phyloP scores from a whole-genome alignment of 2,113 vertebrate species.

The Lanius collurio region DNA sequence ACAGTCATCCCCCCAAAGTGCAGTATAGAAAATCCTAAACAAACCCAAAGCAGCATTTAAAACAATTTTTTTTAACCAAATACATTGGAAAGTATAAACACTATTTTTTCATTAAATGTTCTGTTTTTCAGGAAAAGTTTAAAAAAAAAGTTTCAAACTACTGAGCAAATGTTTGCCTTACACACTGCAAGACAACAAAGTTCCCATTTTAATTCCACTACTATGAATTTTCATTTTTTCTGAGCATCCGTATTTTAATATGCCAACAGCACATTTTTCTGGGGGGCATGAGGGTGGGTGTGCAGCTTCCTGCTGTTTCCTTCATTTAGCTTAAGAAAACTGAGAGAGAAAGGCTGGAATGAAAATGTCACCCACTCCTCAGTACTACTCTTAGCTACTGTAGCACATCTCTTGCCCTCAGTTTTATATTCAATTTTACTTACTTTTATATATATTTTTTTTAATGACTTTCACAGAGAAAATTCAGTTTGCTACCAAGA shows the following conservation, averaged over 20 bases:
- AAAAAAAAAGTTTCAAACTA: neutral
- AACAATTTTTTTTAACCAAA: neutral
- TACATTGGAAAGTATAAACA: neutral
- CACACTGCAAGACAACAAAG: neutral
- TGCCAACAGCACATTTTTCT: neutral
- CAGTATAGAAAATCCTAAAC: neutral
- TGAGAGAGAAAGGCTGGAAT: neutral
- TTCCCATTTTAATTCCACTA: neutral
- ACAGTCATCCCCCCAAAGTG: neutral
- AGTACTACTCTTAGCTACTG: neutral
- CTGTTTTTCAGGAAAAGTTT: neutral
- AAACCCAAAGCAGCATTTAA: neutral
- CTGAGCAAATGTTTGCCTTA: neutral
- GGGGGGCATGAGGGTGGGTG: rapidly evolving
- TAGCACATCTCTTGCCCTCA: neutral
- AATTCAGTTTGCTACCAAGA: neutral
- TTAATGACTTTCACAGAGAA: neutral
- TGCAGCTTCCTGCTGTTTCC: neutral
- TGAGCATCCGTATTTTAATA: neutral
- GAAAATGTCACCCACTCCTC: neutral
- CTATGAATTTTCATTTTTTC: neutral
- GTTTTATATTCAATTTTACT: neutral
- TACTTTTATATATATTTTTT: neutral
- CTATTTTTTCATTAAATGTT: neutral
- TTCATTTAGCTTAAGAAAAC: neutral